Conservation (phyloP, 2,797 vertebrate genomes). For the Epinephelus awoara region DNA sequence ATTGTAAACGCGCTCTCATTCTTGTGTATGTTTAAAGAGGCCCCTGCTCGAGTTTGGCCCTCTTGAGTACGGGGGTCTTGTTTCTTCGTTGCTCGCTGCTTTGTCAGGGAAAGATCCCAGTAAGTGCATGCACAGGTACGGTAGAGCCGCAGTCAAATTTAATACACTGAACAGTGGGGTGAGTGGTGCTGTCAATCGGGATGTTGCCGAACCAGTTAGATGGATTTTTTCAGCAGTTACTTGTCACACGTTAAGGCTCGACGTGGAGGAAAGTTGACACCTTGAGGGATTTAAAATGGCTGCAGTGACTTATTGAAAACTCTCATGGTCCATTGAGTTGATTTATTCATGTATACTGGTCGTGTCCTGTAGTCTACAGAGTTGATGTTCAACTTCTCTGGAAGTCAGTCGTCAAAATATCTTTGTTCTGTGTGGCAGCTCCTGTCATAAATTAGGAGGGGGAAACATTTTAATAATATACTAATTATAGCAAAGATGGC, state of each 20-base stretch:
- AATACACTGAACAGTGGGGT: constrained; percentile 62
- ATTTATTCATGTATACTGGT: constrained; percentile 74
- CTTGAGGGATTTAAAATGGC: constrained; percentile 79
- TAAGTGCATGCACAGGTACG: constrained; percentile 53
- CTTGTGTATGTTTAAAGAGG: constrained; percentile 65
- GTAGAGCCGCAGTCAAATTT: constrained; percentile 61
- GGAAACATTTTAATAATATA: constrained; percentile 21
- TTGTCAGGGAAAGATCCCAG: constrained; percentile 61
- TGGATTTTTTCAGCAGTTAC: constrained; percentile 71
- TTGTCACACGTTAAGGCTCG: constrained; percentile 68
- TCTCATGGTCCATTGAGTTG: constrained; percentile 75
- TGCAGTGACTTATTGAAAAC: constrained; percentile 77
- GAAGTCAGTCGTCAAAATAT: constrained; percentile 43
- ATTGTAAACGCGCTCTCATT: constrained; percentile 54
- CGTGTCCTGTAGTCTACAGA: constrained; percentile 58
- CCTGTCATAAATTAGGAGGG: constrained; percentile 39
- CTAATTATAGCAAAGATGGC: constrained; percentile 18
- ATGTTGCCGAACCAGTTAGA: constrained; percentile 69
- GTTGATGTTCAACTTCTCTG: constrained; percentile 65
- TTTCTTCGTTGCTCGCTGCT: constrained; percentile 49
- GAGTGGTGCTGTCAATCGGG: constrained; percentile 68
- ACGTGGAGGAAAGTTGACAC: constrained; percentile 72
- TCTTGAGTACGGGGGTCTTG: constrained; percentile 49
- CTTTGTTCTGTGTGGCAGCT: constrained; percentile 43
- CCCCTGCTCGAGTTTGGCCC: constrained; percentile 64